A percentile compares a stretch with the other conserved stretches of the same genome.
Conservation (phyloP, 2,113 vertebrate genomes). For the Planiliza haematocheilus region DNA sequence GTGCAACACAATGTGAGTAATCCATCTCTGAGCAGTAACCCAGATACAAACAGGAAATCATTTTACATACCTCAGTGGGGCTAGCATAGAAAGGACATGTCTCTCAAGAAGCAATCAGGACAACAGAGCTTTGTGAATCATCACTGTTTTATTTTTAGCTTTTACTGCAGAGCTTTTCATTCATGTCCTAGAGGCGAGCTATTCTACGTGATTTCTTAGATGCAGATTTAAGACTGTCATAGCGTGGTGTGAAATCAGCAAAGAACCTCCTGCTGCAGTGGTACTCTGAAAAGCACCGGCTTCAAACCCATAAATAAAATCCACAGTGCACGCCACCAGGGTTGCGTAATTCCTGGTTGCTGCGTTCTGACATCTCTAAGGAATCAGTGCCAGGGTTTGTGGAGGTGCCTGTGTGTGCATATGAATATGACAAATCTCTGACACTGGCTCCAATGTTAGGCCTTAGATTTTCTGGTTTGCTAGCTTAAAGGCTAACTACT, state of each 20-base stretch:
- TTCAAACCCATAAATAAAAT: conserved; percentile 12
- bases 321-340: background rate
- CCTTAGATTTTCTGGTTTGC: no score
- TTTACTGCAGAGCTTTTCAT: background rate
- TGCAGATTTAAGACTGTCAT: background rate
- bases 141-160: background rate
- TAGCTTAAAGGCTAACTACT: no score
- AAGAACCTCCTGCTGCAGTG: background rate
- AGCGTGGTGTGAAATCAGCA: background rate
- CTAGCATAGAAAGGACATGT: background rate
- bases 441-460: no score
- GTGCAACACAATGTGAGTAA: conserved; percentile 8
- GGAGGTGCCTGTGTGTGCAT: background rate
- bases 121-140: conserved; percentile 15
- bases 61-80: conserved; percentile 26
- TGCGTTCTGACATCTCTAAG: conserved; percentile 1
- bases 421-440: background rate
- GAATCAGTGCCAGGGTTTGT: background rate
- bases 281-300: background rate
- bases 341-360: background rate
- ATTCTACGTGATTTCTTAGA: background rate
- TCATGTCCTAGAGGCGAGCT: background rate
- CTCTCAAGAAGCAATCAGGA: conserved; percentile 20
- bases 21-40: conserved; percentile 4
- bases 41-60: conserved; percentile 35